Evolutionary conservation across 2,888 invertebrate genomes (phyloP), one percentile per base, ranked within the genome.

Genomic region (Hydraecia micacea): DNA sequence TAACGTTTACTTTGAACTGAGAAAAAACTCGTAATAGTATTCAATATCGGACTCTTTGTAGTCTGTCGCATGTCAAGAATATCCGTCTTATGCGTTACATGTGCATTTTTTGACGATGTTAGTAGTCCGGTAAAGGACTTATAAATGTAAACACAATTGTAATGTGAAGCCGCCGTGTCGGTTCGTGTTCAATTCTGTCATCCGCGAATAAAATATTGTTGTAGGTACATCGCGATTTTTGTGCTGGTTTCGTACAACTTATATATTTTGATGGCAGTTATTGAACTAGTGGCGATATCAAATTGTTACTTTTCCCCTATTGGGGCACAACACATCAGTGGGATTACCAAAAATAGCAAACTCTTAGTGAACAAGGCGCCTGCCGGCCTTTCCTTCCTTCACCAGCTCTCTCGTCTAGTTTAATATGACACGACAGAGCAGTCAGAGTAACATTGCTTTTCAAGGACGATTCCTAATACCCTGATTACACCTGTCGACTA

Each of bases 141-240:
- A 71, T 73, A 83, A 73, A 84, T 87, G 74, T 78, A 81, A 84
- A 75, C 62, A 36, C 72, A 79, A 85, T 87, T 88, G 83, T 88
- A 87, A 90, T 90, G 86, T 87, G 84, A 77, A 84, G 84, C 80
- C 76, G 86, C 73, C 39, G 71, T 46, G 79, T 80, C 67, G 81
- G 75, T 77, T 77, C 80, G 78, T 87, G 87, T 87, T 87, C 86
- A 89, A 87, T 87, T 87, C 87, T 86, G 86, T 88, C 89, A 86
- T 84, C 85, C 72, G 79, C 80, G 70, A 75, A 81, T 81, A 66
- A 72, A 81, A 83, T 88, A 87, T 88, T 85, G 89, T 89, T 89
- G 83, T 89, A 88, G 89, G 70, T 81, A 83, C 86, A 78, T 85
- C 83, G 76, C 81, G 72, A 78, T 81, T 83, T 81, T 82, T 83